Evolutionary conservation across 2,888 invertebrate species (phyloP), one percentile per base, ranked within the genome.

Genomic region (Chironomus riparius): DNA sequence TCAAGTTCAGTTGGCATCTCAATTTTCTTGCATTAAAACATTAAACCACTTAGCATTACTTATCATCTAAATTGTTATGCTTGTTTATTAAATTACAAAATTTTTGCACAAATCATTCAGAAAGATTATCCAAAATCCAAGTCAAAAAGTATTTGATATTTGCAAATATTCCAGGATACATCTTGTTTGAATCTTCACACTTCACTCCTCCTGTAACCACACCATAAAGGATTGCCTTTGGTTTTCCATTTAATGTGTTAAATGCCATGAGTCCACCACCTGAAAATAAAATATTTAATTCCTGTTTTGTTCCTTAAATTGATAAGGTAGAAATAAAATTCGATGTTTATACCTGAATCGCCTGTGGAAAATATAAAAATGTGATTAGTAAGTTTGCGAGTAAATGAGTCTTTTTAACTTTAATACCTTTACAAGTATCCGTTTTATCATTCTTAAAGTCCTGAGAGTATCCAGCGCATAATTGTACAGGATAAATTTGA

Each of bases 81-180:
- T 48, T 48, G 13, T 62, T 62, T 61, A 61, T 15, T 15, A n/a
- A n/a, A n/a, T n/a, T 21, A n/a, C 12, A 12, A 7, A 2, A 12
- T 47, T 47, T 47, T 47, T 47, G 3, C 6, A 1, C 18, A 15
- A 18, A 12, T 65, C 5, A 65, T 24, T 21, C 21, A 22, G 65
- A 24, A 2, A 70, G 48, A 21, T 47, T 74, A 15, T 74, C 74
- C 5, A 74, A 65, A 13, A 74, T 74, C 74, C 74, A 74, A 28
- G 12, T 7, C 10, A 74, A 15, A 48, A 68, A 74, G 47, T 73
- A 47, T 38, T 21, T 15, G 3, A 65, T 10, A 47, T 65, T 22
- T n/a, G 47, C 21, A 22, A 47, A 73, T 10, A 73, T 65, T 47
- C 65, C 47, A 10, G n/a, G 15, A 24, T 47, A 18, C 6, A 47